Conservation (phyloP, 2,888 invertebrate species). For the Drosophila affinis region DNA sequence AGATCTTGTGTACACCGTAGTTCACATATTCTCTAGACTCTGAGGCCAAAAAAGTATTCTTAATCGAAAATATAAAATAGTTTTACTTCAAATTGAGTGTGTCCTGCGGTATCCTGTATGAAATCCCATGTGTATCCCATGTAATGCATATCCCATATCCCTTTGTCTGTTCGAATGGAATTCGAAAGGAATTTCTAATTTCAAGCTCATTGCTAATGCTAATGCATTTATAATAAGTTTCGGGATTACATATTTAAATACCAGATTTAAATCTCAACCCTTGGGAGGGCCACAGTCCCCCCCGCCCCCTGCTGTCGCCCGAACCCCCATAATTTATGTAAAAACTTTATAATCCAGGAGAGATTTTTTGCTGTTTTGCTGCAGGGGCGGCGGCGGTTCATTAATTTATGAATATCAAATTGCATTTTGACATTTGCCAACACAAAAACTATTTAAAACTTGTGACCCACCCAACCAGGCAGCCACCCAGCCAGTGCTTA, state of each 20-base stretch:
- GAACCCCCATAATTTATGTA: constrained; percentile 62
- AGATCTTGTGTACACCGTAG: no score
- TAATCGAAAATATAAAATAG: background rate
- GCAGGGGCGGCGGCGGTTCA: constrained; percentile 58
- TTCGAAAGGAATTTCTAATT: constrained; percentile 23
- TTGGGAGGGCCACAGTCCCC: constrained; percentile 4
- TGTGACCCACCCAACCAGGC: constrained; percentile 36
- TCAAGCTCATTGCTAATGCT: constrained; percentile 14
- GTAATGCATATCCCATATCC: no score
- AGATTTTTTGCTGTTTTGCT: constrained; percentile 53
- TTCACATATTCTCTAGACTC: background rate
- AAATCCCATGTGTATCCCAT: background rate
- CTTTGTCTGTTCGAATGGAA: constrained; percentile 12
- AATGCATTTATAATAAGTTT: constrained; percentile 48
- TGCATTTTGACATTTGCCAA: constrained; percentile 66
- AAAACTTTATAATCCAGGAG: constrained; percentile 60
- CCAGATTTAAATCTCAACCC: constrained; percentile 48
- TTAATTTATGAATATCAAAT: constrained; percentile 79
- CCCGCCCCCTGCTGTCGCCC: background rate
- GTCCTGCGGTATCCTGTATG: background rate
- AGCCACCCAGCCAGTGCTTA: background rate
- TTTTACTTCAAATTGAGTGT: background rate
- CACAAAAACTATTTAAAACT: constrained; percentile 76
- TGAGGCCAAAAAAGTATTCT: no score
- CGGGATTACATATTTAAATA: constrained; percentile 61